Evolutionary conservation across 2,888 invertebrate genomes (phyloP).

Genomic region (Diploptera punctata): DNA sequence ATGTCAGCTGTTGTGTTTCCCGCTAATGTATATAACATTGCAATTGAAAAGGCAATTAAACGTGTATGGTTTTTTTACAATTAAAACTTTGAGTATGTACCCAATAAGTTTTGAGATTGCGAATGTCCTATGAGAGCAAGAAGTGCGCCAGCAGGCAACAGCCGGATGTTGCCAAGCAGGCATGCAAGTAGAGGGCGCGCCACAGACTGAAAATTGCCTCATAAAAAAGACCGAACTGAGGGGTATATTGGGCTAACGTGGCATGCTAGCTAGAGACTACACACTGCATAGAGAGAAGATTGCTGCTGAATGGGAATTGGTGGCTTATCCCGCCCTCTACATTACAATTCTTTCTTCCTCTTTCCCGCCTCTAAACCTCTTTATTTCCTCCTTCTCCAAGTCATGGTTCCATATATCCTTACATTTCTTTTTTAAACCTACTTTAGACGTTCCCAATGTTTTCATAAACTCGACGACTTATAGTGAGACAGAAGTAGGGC

Average conservation of each 20-base stretch:
- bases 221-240: conserved; percentile 9
- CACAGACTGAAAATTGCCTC: conserved; percentile 18
- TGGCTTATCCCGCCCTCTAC: conserved; percentile 6
- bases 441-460: neutral
- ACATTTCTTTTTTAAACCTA: neutral
- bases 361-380: neutral
- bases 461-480: too few species aligned
- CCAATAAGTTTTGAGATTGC: too few species aligned
- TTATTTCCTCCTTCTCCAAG: neutral
- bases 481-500: too few species aligned
- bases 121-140: too few species aligned
- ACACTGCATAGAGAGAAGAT: neutral
- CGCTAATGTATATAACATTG: too few species aligned
- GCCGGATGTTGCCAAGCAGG: conserved; percentile 3
- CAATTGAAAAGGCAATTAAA: too few species aligned
- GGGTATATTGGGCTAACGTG: neutral
- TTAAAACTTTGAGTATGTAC: too few species aligned
- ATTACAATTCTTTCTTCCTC: neutral
- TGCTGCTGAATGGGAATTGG: neutral
- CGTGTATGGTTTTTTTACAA: too few species aligned
- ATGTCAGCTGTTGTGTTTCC: too few species aligned
- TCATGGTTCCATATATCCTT: neutral
- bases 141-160: too few species aligned
- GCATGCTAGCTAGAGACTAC: neutral
- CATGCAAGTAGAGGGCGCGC: neutral